These are phyloP conservation scores for Megalurothrips usitatus DNA, from an alignment of 2,888 invertebrate species.

Conservation along the genomic window DNA sequence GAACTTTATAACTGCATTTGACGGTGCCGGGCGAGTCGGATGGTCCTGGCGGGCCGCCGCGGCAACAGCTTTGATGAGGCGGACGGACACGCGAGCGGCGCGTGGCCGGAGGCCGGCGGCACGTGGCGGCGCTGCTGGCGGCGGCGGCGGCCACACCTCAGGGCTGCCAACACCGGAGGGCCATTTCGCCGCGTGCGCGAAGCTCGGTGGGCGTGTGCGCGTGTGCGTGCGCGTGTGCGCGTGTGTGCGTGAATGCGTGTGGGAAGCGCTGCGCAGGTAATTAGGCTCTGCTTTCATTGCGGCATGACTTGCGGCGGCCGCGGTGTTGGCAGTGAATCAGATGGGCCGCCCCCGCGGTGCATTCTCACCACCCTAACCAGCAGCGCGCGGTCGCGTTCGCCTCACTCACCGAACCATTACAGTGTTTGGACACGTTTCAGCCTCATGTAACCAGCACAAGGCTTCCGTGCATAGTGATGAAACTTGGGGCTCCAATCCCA, in stretches of 20 bases:
- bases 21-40: too few relatives aligned
- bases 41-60: neutral
- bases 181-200: conserved; percentile 1
- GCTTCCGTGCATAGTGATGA: too few relatives aligned
- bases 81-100: neutral
- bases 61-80: neutral
- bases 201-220: neutral
- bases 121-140: neutral
- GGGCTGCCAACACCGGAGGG: neutral
- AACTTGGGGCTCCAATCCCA: too few relatives aligned
- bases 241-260: neutral
- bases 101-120: neutral
- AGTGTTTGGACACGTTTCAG: too few relatives aligned
- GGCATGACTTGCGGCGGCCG: neutral
- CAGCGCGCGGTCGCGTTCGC: too few relatives aligned
- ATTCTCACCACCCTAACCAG: too few relatives aligned
- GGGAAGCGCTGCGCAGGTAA: neutral
- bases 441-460: too few relatives aligned
- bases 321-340: too few relatives aligned
- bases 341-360: too few relatives aligned
- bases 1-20: too few relatives aligned
- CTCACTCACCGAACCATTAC: too few relatives aligned
- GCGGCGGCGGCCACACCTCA: neutral
- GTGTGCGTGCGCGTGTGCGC: neutral
- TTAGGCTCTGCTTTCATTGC: conserved; percentile 18